phyloP scores from a whole-genome alignment of 2,888 invertebrate species.

The Fragum sueziense region DNA sequence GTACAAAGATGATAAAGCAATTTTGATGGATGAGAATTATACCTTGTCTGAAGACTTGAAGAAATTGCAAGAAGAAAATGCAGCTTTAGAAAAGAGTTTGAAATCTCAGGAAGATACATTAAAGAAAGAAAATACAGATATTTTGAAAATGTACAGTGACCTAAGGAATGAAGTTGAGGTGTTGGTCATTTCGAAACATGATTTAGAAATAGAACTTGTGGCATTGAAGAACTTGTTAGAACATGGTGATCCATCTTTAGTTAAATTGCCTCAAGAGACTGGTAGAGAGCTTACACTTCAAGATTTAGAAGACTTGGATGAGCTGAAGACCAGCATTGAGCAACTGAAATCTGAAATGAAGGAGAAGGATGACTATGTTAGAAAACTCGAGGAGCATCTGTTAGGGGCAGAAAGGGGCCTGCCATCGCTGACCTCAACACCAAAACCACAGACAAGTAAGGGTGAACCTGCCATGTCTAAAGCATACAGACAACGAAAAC shows the following conservation, averaged over 20 bases:
- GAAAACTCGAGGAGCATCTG: slow-evolving; percentile 67
- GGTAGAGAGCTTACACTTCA: slow-evolving; percentile 52
- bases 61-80: slow-evolving; percentile 41
- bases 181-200: slow-evolving; percentile 57
- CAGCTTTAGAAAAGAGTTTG: slow-evolving; percentile 37
- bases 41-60: slow-evolving; percentile 47
- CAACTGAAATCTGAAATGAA: slow-evolving; percentile 58
- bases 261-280: slow-evolving; percentile 21
- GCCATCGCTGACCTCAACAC: slow-evolving; percentile 45
- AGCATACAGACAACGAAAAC: slow-evolving; percentile 26
- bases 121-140: slow-evolving; percentile 57
- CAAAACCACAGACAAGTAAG: slow-evolving; percentile 45
- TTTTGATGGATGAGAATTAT: slow-evolving; percentile 47
- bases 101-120: slow-evolving; percentile 51
- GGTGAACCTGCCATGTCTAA: slow-evolving; percentile 50
- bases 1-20: slow-evolving; percentile 18
- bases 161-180: slow-evolving; percentile 59
- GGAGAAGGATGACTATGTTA: slow-evolving; percentile 66
- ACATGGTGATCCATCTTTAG: slow-evolving; percentile 19
- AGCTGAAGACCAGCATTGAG: slow-evolving; percentile 56
- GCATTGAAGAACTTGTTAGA: slow-evolving; percentile 53
- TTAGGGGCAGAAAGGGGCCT: slow-evolving; percentile 47
- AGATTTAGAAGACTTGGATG: slow-evolving; percentile 58
- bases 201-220: slow-evolving; percentile 53
- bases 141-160: slow-evolving; percentile 61